These are phyloP conservation scores for Hycleus phaleratus DNA, from an alignment of 1,140 invertebrate species.

Conservation along the genomic window DNA sequence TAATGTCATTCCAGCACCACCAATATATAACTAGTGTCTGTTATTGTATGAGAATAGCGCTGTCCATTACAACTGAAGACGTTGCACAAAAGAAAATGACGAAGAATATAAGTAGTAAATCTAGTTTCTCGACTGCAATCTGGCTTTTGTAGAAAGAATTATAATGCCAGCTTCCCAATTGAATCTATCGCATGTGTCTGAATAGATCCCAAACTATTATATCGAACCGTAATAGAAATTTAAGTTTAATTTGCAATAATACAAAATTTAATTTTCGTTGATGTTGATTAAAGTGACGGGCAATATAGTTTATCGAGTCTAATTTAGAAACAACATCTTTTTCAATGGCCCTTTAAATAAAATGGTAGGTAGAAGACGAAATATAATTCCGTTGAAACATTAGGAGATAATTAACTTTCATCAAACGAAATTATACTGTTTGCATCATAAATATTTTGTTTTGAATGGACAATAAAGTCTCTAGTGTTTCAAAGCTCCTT, in stretches of 20 bases:
- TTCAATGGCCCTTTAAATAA: too few species aligned
- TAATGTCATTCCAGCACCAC: slow-evolving; percentile 11
- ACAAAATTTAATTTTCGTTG: neutral
- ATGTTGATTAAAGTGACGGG: neutral
- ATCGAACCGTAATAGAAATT: slow-evolving; percentile 8
- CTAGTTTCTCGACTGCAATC: slow-evolving; percentile 19
- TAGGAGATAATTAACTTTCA: slow-evolving; percentile 2
- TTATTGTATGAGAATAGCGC: slow-evolving; percentile 20
- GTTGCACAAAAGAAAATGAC: slow-evolving; percentile 27
- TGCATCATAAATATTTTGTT: slow-evolving; percentile 10
- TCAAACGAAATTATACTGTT: slow-evolving; percentile 5
- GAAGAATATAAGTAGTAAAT: slow-evolving; percentile 27
- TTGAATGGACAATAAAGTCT: slow-evolving; percentile 10
- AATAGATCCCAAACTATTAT: slow-evolving; percentile 16
- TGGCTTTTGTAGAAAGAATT: slow-evolving; percentile 22
- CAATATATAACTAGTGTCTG: slow-evolving; percentile 11
- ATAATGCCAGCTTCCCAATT: slow-evolving; percentile 17
- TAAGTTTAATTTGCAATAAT: neutral
- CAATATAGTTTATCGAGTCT: neutral
- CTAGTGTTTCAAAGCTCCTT: neutral
- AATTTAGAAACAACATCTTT: neutral
- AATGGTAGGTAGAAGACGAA: neutral
- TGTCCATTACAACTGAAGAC: slow-evolving; percentile 23
- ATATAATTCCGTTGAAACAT: neutral
- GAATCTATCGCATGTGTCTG: slow-evolving; percentile 20